A percentile compares a stretch with the other conserved stretches of the same genome.
Conservation (phyloP, 2,113 vertebrate species). For the Macquaria ambigua region DNA sequence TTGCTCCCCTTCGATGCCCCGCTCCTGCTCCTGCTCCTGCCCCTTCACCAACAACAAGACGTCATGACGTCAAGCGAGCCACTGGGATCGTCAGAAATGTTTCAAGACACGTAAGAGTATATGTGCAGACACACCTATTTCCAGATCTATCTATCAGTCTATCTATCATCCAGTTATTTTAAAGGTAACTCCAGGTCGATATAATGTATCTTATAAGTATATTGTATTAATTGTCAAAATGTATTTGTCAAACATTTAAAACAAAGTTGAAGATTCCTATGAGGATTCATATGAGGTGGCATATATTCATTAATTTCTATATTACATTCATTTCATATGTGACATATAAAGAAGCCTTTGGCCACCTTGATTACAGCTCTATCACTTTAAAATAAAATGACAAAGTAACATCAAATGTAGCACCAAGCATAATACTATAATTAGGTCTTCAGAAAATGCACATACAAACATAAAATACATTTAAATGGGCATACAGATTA, state of each 20-base stretch:
- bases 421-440: too few species aligned
- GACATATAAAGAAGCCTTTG: too few species aligned
- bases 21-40: not conserved
- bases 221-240: too few species aligned
- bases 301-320: not conserved
- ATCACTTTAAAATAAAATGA: too few species aligned
- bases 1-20: not conserved
- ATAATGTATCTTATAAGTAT: too few species aligned
- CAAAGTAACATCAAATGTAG: too few species aligned
- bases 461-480: not conserved
- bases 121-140: not conserved
- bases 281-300: not conserved
- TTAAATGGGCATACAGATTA: not conserved
- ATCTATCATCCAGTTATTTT: too few species aligned
- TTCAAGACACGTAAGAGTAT: conserved; percentile 7
- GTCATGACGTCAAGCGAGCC: conserved; percentile 35
- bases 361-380: too few species aligned
- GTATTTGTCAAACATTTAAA: too few species aligned
- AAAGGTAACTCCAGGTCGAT: too few species aligned
- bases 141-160: not conserved
- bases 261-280: not conserved
- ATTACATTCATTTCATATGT: too few species aligned
- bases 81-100: conserved; percentile 2
- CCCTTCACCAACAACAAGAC: conserved; percentile 11
- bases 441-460: too few species aligned